Base-by-base conservation (phyloP, 2,113 vertebrate genomes). In the Eclectus roratus region DNA sequence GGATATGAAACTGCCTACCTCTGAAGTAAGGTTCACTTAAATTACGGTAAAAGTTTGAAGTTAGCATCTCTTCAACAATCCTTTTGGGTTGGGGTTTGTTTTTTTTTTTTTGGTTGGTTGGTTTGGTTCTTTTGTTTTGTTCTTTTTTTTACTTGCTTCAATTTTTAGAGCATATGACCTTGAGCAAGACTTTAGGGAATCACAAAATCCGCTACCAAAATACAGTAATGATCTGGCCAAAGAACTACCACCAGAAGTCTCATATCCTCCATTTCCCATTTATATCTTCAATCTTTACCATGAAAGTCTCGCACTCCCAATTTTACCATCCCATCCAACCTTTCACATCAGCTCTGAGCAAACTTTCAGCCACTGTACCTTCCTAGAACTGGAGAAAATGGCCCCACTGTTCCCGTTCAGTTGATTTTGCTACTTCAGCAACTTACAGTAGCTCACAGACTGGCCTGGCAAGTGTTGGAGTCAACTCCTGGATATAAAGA, bases 181-280 rank as follows among this genome's bases (percentile, higher is more conserved):
- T 84, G 28, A 64, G 39, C 37, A 70, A 89, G 72, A 43, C 28
- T 79, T 70, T 28, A 83, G 14, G 14, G 44, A 90, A 74, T 43
- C 46, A 90, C 43, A 86, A 84, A 92, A 82, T 39, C 64, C 35
- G 63, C 69, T 64, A 86, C 77, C 83, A 92, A 89, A 77, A 39
- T 79, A 50, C 50, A 93, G 43, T 23, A 81, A 91, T 16, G 39
- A 88, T 33, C 43, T n/a, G 71, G 50, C 46, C 78, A 77, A 91
- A 83, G 80, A 74, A 60, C 27, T 84, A 43, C 33, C 50, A 93
- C n/a, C 46, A 74, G 23, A 86, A 83, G 17, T 9, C 60, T 84
- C 72, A 89, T 29, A 84, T 91, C 39, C 61, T 53, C 43, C 10
- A 29, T 47, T 86, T 83, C 39, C 33, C 23, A 53, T 27, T 49